Evolutionary conservation across 2,113 vertebrate species (phyloP), one percentile per base, ranked within the genome.

Genomic region (Elephas maximus): DNA sequence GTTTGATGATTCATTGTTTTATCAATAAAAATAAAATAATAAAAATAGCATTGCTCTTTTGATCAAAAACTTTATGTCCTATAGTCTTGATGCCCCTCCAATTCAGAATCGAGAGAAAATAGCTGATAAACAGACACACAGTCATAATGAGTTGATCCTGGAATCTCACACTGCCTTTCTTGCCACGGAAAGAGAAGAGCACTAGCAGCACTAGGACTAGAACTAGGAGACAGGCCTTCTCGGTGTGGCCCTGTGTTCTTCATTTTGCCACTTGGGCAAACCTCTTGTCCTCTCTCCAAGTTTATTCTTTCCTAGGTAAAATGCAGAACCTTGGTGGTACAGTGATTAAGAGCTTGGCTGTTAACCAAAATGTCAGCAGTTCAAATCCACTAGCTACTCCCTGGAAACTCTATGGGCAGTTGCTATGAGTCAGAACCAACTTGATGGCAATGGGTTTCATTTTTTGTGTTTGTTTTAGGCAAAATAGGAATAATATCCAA

Each of bases 21-120:
- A 65, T 41, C 30, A 30, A 84, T 33, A 63, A 82, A 82, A 91
- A 37, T 45, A 79, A 71, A 57, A 9, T 44, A 57, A 51, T 45
- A 57, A 63, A n/a, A 95, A 14, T 74, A 84, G 57, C 37, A 63
- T 20, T 87, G 30, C 11, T 95, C n/a, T 65, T 91, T 84, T 91
- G 77, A 83, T 53, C 33, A 90, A 76, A 91, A 83, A 33, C 6
- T n/a, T 33, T 69, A 78, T 48, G 8, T 10, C 6, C 5, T 60
- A 73, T 26, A 45, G 37, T 23, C 28, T 23, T 28, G n/a, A 65
- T 51, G 28, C 23, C 67, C 48, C 44, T 67, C 37, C 77, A 37
- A 80, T 5, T 84, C 62, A 51, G 14, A 92, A 51, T 81, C 18
- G 53, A 92, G 26, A 67, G 45, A 23, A 85, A 78, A 76, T 10